Conservation (phyloP, 2,113 vertebrate species). For the Peucedramus taeniatus region DNA sequence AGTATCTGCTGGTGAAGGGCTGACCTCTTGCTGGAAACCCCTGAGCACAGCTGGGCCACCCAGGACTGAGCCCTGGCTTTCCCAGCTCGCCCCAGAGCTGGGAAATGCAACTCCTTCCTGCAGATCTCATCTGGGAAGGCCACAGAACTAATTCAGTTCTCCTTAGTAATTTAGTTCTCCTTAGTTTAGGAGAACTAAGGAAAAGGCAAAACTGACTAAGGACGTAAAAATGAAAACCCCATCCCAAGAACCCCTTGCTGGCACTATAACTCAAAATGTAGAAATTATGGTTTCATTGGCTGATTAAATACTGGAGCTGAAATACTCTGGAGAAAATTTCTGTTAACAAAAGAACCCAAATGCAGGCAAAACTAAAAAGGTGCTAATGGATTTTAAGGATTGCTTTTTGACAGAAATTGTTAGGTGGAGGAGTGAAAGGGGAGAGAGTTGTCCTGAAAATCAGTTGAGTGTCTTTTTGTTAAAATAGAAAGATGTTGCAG, state of each 20-base stretch:
- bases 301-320: background rate
- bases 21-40: background rate
- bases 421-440: background rate
- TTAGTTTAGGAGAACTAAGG: background rate
- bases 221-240: background rate
- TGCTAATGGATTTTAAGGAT: background rate
- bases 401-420: background rate
- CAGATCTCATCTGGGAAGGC: background rate
- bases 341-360: background rate
- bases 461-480: background rate
- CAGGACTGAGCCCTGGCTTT: background rate
- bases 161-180: too few species aligned
- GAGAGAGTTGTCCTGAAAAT: background rate
- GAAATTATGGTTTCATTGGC: background rate
- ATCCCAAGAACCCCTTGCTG: background rate
- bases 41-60: background rate
- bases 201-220: background rate
- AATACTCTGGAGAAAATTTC: background rate
- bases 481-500: background rate
- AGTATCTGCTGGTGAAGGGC: background rate
- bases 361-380: background rate
- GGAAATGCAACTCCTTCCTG: background rate
- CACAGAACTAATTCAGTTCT: fast-evolving
- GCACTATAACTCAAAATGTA: background rate
- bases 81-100: fast-evolving